Evolutionary conservation across 2,797 vertebrate genomes (phyloP), one percentile per base, ranked within the genome.

Genomic region (Hyperoplus lanceolatus): DNA sequence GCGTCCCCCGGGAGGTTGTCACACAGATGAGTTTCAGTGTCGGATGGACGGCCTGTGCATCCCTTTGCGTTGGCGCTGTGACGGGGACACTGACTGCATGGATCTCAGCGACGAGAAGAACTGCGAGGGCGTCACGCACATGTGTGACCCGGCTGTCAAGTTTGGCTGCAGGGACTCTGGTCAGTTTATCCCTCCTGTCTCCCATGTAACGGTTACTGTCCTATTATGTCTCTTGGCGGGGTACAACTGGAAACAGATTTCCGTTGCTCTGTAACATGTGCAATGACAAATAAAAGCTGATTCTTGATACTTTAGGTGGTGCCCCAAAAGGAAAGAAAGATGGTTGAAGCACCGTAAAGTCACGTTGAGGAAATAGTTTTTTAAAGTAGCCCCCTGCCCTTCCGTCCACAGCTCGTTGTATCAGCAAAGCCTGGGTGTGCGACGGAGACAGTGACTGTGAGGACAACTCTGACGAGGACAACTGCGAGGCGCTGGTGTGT

Each of bases 381-480:
- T 14, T 70, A 3, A 69, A 57, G 41, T 62, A 46, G 60, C 61
- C 66, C 29, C 6, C n/a, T 13, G 49, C 58, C 51, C 29, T 55
- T 72, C 36, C 78, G 39, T 80, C 29, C 12, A 0, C 80, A 98
- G 97, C 97, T 0, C 97, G 97, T 42, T 99, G 98, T 75, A 99
- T 99, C 92, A 99, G 97, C 94, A 99, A 98, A 91, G 97, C 98
- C 3, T 99, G 98, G 98, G 97, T 99, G 56, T 99, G 98, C 0
- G 98, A 99, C 0, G 98, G 98, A 0, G 97, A 99, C 96, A 98
- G 96, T 0, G 98, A 99, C 94, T 99, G 98, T 0, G 98, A 99
- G 80, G 98, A 99, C 90, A 98, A 97, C 91, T 99, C 98, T 0
- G 98, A 99, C 0, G 98, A 99, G 90, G 97, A 99, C 90, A 98